These are phyloP conservation scores for Patella depressa DNA, from an alignment of 2,888 invertebrate genomes.

Conservation along the genomic window DNA sequence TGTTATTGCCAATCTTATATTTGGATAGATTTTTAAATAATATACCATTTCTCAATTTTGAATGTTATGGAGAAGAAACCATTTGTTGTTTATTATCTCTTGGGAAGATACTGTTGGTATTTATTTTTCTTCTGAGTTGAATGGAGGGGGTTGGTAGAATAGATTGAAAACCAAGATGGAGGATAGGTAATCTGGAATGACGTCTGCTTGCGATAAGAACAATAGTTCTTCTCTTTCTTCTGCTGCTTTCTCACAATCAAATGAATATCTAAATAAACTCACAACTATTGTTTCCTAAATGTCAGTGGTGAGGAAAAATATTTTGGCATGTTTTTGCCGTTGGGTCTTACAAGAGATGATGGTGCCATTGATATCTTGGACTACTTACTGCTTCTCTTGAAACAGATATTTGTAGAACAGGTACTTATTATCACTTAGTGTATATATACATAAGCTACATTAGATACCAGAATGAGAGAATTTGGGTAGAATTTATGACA, in stretches of 20 bases:
- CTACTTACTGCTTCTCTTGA: background rate
- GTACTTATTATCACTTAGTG: too few species aligned
- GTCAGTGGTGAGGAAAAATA: constrained; percentile 2
- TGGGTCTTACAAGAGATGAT: constrained; percentile 1
- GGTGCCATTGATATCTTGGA: constrained; percentile 8
- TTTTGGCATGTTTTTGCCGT: constrained; percentile 6
- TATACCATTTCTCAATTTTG: background rate
- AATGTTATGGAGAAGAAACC: background rate
- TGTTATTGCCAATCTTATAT: background rate
- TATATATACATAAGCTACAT: too few species aligned
- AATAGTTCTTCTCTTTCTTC: constrained; percentile 10
- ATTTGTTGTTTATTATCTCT: constrained; percentile 1
- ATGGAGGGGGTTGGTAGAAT: background rate
- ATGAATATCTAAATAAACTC: constrained; percentile 2
- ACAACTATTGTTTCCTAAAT: background rate
- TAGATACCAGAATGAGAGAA: too few species aligned
- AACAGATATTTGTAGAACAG: too few species aligned
- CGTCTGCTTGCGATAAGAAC: constrained; percentile 1
- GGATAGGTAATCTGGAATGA: constrained; percentile 5
- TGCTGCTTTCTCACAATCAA: background rate
- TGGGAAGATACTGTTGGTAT: background rate
- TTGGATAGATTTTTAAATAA: constrained; percentile 4
- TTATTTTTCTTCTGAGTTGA: background rate
- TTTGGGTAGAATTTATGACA: too few species aligned
- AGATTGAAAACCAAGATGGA: constrained; percentile 9